These are phyloP conservation scores for Zonotrichia leucophrys DNA, from an alignment of 2,113 vertebrate species.

Conservation along the genomic window DNA sequence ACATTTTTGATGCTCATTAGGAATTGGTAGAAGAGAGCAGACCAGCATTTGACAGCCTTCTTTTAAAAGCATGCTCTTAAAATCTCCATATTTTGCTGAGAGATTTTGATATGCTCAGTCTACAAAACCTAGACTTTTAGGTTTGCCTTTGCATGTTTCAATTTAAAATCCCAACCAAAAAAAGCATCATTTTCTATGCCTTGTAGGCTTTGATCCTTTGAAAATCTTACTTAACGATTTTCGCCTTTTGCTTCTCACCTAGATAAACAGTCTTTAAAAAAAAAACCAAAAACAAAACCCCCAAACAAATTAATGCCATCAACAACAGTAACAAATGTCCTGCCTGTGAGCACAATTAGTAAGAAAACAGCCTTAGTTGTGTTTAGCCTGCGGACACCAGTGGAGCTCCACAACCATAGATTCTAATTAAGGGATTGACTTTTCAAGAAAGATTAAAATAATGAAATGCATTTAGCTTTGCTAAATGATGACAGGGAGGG, in stretches of 20 bases:
- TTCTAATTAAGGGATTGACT: slow-evolving; percentile 67
- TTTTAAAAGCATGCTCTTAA: neutral
- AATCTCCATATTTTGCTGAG: neutral
- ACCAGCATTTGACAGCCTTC: neutral
- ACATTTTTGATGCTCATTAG: neutral
- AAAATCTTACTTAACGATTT: neutral
- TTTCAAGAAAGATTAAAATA: slow-evolving; percentile 64
- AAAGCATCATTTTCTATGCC: neutral
- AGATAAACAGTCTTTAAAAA: neutral
- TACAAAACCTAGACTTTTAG: neutral
- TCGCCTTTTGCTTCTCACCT: neutral
- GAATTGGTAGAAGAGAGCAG: neutral
- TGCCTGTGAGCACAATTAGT: slow-evolving; percentile 34
- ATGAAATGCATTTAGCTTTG: slow-evolving; percentile 41
- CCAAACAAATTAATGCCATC: neutral
- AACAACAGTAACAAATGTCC: slow-evolving; percentile 33
- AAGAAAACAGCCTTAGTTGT: slow-evolving; percentile 22
- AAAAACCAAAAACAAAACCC: neutral
- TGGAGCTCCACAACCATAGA: slow-evolving; percentile 32
- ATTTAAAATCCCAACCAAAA: slow-evolving; percentile 8
- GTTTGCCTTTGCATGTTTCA: neutral
- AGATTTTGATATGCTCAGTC: neutral
- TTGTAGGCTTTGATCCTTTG: neutral
- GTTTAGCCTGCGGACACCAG: slow-evolving; percentile 33
- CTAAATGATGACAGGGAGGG: neutral